Evolutionary conservation across 2,797 vertebrate species (phyloP), one percentile per base, ranked within the genome.

Genomic region (Melanotaenia boesemani): DNA sequence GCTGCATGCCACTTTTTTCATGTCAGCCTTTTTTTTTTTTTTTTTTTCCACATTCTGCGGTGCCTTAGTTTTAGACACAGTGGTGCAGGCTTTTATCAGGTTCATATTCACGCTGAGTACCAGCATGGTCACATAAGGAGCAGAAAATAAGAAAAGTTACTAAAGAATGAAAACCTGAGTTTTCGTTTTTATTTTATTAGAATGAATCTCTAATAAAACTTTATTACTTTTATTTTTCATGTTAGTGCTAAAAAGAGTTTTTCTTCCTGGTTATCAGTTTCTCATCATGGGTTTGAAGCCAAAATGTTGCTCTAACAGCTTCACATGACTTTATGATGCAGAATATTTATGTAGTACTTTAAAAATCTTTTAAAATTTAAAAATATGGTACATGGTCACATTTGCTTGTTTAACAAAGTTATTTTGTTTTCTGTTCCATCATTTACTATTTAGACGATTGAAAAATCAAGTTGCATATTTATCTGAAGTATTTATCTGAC

Each of bases 1-100:
- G 2, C 66, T 61, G 54, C 46, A 48, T 74, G 64, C 54, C 76
- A 67, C 63, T 79, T 81, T 26, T 70, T 77, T 72, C 63, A 52
- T 75, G 66, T 83, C 82, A 80, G 32, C 56, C 10, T 41, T 41
- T 41, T 39, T 41, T 41, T 67, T 66, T 41, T 41, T 41, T 39
- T 41, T 41, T 67, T 66, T 84, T 71, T 72, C 50, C 67, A 63
- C 69, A 41, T 72, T 73, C 50, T 56, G 34, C 66, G 52, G 5
- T 16, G 28, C 50, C 50, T 70, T n/a, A 24, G 11, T 52, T 70
- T 71, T 71, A 50, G 15, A 50, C 44, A 30, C 24, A 39, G 15
- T 52, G 50, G 37, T 48, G 1, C 50, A 60, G 36, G 69, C 60
- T 74, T 83, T 76, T 50, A 32, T 61, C 8, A 24, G 37, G 20